Evolutionary conservation across 1,140 invertebrate genomes (phyloP).

Genomic region (Ganaspis sp.): DNA sequence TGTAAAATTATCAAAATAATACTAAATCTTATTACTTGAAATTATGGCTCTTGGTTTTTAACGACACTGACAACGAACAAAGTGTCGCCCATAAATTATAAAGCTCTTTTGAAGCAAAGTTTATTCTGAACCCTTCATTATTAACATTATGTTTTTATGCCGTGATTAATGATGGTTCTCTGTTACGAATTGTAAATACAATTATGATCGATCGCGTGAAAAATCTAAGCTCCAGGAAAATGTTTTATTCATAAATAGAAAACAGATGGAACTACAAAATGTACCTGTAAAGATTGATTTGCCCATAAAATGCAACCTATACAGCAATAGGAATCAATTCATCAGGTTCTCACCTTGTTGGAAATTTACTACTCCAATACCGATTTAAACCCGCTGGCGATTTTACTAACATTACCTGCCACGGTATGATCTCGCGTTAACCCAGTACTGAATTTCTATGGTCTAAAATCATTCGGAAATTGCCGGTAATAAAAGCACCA

Average conservation of each 20-base stretch:
- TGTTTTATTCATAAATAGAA: not conserved
- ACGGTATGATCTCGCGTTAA: not conserved
- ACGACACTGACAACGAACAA: not conserved
- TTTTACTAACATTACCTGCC: not conserved
- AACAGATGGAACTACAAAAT: not conserved
- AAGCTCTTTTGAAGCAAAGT: not conserved
- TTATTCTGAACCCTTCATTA: not conserved
- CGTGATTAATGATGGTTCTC: not conserved
- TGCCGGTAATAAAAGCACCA: not conserved
- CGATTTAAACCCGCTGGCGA: not conserved
- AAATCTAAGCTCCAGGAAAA: not conserved
- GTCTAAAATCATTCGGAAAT: not conserved
- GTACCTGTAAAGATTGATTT: not conserved
- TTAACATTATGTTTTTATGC: not conserved
- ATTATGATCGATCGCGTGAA: not conserved
- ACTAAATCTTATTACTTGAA: not conserved
- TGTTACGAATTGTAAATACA: not conserved
- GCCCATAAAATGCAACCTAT: not conserved
- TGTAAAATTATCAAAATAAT: too few relatives aligned
- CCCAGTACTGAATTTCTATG: constrained; percentile 15
- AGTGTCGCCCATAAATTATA: constrained; percentile 3
- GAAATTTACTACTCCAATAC: constrained; percentile 1
- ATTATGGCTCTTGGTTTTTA: not conserved
- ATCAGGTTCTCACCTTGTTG: constrained; percentile 16
- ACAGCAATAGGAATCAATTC: not conserved